A percentile compares a stretch with the other conserved stretches of the same genome.
phyloP scores from a whole-genome alignment of 35 echinoderm and acorn worm genomes.

The Ophiothrix spiculata region DNA sequence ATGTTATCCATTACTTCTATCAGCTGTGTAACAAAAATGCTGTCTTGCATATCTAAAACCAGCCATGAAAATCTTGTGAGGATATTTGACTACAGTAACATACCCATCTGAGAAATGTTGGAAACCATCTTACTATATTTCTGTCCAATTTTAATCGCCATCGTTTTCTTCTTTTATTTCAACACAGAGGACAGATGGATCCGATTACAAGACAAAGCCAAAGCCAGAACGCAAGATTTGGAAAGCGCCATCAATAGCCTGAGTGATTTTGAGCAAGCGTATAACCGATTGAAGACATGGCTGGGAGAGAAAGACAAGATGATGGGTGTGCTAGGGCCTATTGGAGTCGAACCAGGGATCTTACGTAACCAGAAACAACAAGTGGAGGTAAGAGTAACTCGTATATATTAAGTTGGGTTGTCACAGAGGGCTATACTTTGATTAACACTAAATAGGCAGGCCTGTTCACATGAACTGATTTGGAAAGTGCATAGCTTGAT shows the following conservation, averaged over 20 bases:
- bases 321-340: conserved; percentile 89
- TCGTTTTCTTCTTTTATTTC: background rate
- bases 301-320: conserved; percentile 97
- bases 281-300: conserved; percentile 92
- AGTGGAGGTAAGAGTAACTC: conserved; percentile 68
- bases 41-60: too few species aligned
- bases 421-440: background rate
- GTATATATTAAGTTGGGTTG: background rate
- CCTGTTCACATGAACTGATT: too few species aligned
- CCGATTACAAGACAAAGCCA: conserved; percentile 87
- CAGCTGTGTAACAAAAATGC: too few species aligned
- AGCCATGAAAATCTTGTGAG: too few species aligned
- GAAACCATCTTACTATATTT: background rate
- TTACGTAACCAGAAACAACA: conserved; percentile 94
- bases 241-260: conserved; percentile 92
- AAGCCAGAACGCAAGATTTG: conserved; percentile 74
- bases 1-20: too few species aligned
- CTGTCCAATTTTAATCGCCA: background rate
- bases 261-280: conserved; percentile 88
- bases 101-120: too few species aligned
- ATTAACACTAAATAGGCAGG: background rate
- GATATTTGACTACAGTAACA: too few species aligned
- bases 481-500: too few species aligned
- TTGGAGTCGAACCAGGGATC: conserved; percentile 83
- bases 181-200: conserved; percentile 94